These are phyloP conservation scores for Eilema depressum DNA, from an alignment of 2,888 invertebrate genomes.

Conservation along the genomic window DNA sequence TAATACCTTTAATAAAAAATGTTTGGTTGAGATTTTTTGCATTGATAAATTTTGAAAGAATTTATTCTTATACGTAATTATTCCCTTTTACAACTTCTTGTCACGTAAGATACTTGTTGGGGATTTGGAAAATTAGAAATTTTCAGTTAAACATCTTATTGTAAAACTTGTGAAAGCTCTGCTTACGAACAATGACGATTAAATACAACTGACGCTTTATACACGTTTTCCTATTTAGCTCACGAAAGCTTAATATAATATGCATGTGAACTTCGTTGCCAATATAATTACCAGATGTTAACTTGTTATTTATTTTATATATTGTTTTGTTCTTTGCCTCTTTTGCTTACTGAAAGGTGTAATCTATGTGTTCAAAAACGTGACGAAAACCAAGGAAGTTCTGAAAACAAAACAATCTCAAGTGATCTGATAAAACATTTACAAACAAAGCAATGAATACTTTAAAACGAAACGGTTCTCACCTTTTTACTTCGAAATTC, in stretches of 20 bases:
- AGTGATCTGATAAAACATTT: conserved; percentile 31
- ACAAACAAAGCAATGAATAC: conserved; percentile 31
- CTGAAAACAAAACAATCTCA: conserved; percentile 17
- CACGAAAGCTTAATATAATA: neutral
- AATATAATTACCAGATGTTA: neutral
- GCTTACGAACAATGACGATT: neutral
- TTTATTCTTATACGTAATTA: neutral
- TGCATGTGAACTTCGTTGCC: neutral
- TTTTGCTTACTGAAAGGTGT: neutral
- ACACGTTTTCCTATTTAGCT: neutral
- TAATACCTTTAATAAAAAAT: neutral
- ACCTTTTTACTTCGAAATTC: conserved; percentile 39
- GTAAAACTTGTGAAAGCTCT: neutral
- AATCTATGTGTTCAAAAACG: neutral
- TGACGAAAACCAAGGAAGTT: neutral
- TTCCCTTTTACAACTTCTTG: neutral
- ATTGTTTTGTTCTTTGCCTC: neutral
- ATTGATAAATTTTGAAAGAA: neutral
- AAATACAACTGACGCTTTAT: neutral
- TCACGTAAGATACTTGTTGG: neutral
- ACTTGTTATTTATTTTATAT: neutral
- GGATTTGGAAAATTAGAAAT: neutral
- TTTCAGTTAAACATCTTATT: neutral
- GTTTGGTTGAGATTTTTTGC: no score
- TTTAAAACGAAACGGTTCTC: conserved; percentile 29